Evolutionary conservation across 2,113 vertebrate genomes (phyloP).

Genomic region (Mormoops blainvillei): DNA sequence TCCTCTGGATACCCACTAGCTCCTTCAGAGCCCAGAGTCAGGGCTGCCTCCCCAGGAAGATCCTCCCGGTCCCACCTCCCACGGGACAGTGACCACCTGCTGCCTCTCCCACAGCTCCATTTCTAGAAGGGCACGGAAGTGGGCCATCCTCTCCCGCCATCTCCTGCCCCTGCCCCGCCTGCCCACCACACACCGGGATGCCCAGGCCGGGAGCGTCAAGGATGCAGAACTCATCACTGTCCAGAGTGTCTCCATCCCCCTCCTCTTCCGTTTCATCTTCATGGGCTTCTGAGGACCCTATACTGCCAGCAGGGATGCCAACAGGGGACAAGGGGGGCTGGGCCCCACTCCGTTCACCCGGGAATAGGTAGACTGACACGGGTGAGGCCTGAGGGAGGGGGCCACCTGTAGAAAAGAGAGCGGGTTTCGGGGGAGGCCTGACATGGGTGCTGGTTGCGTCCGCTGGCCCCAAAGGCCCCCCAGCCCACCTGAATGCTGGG

Average conservation of each 20-base stretch:
- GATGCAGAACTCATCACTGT: constrained; percentile 94
- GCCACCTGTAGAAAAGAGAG: constrained; percentile 72
- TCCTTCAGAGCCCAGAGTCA: background rate
- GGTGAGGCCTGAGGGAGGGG: constrained; percentile 82
- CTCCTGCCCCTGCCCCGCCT: background rate
- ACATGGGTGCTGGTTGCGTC: background rate
- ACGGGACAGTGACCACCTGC: accelerated
- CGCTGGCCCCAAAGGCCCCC: background rate
- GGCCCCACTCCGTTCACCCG: constrained; percentile 79
- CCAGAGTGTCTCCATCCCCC: constrained; percentile 80
- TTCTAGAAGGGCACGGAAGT: background rate
- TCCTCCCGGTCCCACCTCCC: background rate
- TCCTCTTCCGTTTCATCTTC: constrained; percentile 75
- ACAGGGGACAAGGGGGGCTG: constrained; percentile 60
- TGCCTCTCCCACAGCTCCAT: background rate
- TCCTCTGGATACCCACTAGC: background rate
- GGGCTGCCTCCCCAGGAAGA: background rate
- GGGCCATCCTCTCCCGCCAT: background rate
- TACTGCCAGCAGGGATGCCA: background rate
- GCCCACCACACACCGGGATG: constrained; percentile 83
- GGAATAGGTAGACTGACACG: constrained; percentile 90
- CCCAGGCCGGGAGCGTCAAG: constrained; percentile 92
- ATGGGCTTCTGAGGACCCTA: constrained; percentile 24
- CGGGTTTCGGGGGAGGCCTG: background rate
- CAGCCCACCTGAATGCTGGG: constrained; percentile 77